Base-by-base conservation (phyloP, 2,113 vertebrate species). In the Alosa alosa region DNA sequence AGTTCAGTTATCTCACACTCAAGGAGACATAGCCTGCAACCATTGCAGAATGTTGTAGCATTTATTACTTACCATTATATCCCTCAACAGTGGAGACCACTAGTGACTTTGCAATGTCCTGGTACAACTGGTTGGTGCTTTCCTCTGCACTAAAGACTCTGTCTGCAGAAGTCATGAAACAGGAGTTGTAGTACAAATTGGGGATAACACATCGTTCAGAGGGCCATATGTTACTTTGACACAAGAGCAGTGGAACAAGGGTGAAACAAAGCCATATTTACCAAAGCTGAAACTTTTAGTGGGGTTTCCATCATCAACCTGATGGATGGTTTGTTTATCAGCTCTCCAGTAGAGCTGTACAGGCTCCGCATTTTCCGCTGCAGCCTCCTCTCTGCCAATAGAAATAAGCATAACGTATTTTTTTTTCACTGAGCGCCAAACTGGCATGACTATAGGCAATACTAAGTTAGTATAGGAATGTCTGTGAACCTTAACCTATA, bases 31-130 rank as follows among this genome's bases (percentile, higher is more conserved):
- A 44, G 41, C 41, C 41, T 64, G 8, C 60, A 64, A 8, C 22
- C 22, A 31, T 36, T 31, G n/a, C 22, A 13, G 64, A 9, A 82
- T 41, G 11, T 44, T 64, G n/a, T 39, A 39, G 75, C 5, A 41
- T 78, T 1, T 1, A 3, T 64, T 50, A 90, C 94, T 82, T 88
- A 99, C 98, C 98, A 90, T 99, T 99, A 83, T 99, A 99, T 57
- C 98, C 98, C 64, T 95, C 92, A 11, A 99, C 96, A 20, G 96
- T 93, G 64, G 98, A 99, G n/a, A 96, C 93, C 49, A 99, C 97
- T 91, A 99, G 95, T 10, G 98, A 96, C 86, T 97, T 97, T 11
- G 97, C 97, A 9, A 99, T 95, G 60, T 94, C 94, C 83, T 97
- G 94, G 87, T 99, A 99, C 1, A 99, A 93, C 52, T 97, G 94